A percentile compares a stretch with the other conserved stretches of the same genome.
Conservation (phyloP, 2,113 vertebrate genomes). For the Tenebrosternarchus preto region DNA sequence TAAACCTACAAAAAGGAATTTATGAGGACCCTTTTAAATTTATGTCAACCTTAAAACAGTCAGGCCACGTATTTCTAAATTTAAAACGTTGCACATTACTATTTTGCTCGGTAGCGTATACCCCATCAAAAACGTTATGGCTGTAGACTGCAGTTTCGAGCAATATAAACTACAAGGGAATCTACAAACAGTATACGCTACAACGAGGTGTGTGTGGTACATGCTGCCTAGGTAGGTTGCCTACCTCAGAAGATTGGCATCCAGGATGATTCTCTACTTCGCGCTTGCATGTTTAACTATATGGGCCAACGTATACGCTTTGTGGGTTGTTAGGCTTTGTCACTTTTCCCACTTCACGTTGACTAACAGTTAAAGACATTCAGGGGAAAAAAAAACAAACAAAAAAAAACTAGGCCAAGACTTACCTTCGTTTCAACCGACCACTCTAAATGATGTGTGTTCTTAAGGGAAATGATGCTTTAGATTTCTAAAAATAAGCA, state of each 20-base stretch:
- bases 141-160: neutral
- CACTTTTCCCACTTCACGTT: constrained; percentile 17
- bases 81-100: neutral
- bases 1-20: constrained; percentile 13
- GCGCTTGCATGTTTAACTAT: neutral
- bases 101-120: neutral
- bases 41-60: neutral
- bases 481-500: constrained; percentile 9
- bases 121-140: neutral
- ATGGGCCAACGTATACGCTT: too few relatives aligned
- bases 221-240: neutral
- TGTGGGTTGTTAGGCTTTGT: neutral
- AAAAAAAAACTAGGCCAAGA: constrained; percentile 26
- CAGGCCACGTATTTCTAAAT: neutral
- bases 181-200: neutral
- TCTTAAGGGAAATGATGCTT: neutral
- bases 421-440: neutral
- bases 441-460: neutral
- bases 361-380: neutral
- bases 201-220: neutral
- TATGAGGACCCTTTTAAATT: neutral
- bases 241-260: neutral
- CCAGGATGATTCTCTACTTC: neutral
- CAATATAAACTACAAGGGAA: neutral
- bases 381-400: constrained; percentile 2